Evolutionary conservation across 2,113 vertebrate species (phyloP).

Genomic region (Sturnus vulgaris): DNA sequence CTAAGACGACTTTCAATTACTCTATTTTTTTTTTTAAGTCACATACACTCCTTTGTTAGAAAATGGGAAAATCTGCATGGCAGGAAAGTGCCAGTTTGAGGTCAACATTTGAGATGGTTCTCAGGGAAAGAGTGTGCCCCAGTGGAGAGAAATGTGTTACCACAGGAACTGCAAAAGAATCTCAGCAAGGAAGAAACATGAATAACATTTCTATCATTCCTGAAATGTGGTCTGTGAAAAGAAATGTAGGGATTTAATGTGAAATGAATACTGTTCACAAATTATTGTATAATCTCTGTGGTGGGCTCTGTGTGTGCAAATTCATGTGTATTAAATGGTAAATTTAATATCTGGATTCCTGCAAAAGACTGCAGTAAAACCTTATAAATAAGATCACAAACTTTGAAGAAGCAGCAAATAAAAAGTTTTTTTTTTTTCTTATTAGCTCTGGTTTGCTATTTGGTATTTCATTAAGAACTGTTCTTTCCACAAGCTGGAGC

Average conservation of each 20-base stretch:
- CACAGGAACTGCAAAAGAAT: background rate
- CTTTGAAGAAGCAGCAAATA: background rate
- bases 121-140: background rate
- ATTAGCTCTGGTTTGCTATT: background rate
- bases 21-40: background rate
- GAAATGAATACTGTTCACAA: background rate
- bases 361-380: background rate
- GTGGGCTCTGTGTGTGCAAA: background rate
- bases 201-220: background rate
- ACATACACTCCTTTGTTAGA: background rate
- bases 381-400: background rate
- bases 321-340: background rate
- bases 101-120: background rate
- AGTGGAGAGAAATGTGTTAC: background rate
- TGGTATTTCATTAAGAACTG: background rate
- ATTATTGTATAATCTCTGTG: background rate
- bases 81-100: background rate
- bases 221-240: background rate
- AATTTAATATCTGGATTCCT: background rate
- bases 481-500: background rate
- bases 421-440: background rate
- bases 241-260: background rate
- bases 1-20: background rate
- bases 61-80: background rate
- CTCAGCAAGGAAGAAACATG: background rate